phyloP scores from a whole-genome alignment of 2,797 vertebrate species.

The Tinamus major region DNA sequence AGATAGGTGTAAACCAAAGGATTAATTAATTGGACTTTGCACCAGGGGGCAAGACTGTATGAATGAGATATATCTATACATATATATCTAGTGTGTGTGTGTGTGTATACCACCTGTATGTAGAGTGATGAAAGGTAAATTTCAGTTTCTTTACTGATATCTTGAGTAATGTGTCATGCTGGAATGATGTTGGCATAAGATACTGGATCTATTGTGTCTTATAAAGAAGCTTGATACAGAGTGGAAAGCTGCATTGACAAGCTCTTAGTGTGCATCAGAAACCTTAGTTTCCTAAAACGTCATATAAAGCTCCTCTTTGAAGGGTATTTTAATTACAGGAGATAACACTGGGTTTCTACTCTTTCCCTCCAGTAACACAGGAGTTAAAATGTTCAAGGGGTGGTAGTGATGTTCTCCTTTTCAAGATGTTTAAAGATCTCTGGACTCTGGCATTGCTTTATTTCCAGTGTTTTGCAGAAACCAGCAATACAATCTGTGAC shows the following conservation, averaged over 20 bases:
- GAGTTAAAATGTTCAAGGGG: neutral
- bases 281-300: neutral
- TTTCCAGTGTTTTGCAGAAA: neutral
- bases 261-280: neutral
- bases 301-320: neutral
- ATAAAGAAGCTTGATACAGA: neutral
- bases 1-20: neutral
- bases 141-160: neutral
- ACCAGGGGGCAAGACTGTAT: neutral
- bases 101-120: neutral
- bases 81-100: no score
- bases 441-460: neutral
- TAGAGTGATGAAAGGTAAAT: neutral
- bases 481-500: neutral
- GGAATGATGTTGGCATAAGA: neutral
- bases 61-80: neutral
- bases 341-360: neutral
- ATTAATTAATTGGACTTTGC: neutral
- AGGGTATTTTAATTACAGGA: neutral
- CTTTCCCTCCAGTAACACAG: neutral
- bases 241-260: fast-evolving
- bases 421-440: neutral
- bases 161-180: neutral
- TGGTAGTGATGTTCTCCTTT: neutral
- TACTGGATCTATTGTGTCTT: neutral